Percentiles rank a stretch among this genome's conserved stretches.
phyloP scores from a whole-genome alignment of 2,888 invertebrate genomes.

The Andrena minutula region DNA sequence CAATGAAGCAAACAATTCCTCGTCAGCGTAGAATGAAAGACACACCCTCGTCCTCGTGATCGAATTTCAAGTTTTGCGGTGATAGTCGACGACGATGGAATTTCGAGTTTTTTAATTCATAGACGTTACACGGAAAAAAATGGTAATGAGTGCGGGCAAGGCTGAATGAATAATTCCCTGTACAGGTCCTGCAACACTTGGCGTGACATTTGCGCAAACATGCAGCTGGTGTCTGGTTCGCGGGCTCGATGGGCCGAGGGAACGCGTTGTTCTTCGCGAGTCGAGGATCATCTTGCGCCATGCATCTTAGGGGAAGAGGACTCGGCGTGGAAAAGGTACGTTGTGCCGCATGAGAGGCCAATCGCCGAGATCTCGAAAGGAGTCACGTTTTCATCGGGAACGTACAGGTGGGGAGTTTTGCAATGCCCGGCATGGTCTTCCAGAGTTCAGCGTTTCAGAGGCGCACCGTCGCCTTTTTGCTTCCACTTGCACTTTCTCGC shows the following conservation, averaged over 20 bases:
- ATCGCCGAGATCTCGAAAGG: slow-evolving; percentile 53
- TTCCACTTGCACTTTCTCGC: slow-evolving; percentile 7
- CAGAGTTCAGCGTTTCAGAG: slow-evolving; percentile 34
- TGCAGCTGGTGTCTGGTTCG: slow-evolving; percentile 25
- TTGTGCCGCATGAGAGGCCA: slow-evolving; percentile 51
- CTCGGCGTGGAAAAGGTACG: slow-evolving; percentile 41
- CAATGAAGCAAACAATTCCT: background rate
- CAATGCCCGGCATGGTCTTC: slow-evolving; percentile 40
- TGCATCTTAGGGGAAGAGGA: slow-evolving; percentile 20
- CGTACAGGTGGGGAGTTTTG: slow-evolving; percentile 40
- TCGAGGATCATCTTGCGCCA: slow-evolving; percentile 62
- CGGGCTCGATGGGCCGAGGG: slow-evolving; percentile 34
- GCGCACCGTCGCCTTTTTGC: background rate
- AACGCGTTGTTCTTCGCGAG: slow-evolving; percentile 56
- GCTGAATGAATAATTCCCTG: slow-evolving; percentile 40
- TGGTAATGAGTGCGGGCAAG: slow-evolving; percentile 7
- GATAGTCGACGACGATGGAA: background rate
- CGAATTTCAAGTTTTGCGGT: background rate
- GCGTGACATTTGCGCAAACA: slow-evolving; percentile 64
- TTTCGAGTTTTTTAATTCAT: background rate
- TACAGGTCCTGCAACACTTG: slow-evolving; percentile 9
- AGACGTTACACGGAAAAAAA: slow-evolving; percentile 15
- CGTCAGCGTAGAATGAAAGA: background rate
- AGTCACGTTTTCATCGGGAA: slow-evolving; percentile 64
- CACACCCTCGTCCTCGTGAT: background rate